phyloP scores from a whole-genome alignment of 2,113 vertebrate genomes.

The Arenaria interpres region DNA sequence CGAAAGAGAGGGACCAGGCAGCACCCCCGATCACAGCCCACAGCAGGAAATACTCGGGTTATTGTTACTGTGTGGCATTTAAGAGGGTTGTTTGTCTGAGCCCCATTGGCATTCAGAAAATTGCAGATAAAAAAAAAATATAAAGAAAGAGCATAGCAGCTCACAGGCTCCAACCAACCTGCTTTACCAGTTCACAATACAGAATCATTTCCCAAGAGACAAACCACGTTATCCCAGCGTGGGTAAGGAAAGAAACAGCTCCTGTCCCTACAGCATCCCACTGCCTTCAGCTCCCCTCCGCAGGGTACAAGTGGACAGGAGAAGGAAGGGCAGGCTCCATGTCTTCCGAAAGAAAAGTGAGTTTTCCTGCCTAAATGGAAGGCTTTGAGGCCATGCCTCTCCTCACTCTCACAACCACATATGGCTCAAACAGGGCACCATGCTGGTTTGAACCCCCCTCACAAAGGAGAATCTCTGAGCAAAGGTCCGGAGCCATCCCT shows the following conservation, averaged over 20 bases:
- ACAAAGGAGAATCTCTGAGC: not conserved
- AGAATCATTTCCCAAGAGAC: not conserved
- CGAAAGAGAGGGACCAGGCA: not conserved
- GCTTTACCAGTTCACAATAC: not conserved
- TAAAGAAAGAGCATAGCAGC: not conserved
- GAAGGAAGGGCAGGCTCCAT: not conserved
- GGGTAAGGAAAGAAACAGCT: not conserved
- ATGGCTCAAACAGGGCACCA: not conserved
- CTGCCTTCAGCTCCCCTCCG: not conserved
- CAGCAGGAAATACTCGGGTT: not conserved
- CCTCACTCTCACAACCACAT: not conserved
- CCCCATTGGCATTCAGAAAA: not conserved
- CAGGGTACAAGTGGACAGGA: not conserved
- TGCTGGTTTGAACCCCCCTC: not conserved
- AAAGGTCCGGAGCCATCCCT: not conserved
- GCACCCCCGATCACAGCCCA: not conserved
- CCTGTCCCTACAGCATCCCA: not conserved
- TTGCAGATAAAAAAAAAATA: not conserved
- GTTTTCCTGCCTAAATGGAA: not conserved
- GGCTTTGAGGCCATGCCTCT: not conserved
- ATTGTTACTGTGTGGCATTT: not conserved
- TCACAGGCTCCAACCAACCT: not conserved
- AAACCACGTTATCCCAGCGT: not conserved
- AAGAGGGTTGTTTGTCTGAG: not conserved
- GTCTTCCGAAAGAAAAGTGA: accelerated